A percentile compares a stretch with the other conserved stretches of the same genome.
phyloP scores from a whole-genome alignment of 2,888 invertebrate genomes.

The Troides aeacus region DNA sequence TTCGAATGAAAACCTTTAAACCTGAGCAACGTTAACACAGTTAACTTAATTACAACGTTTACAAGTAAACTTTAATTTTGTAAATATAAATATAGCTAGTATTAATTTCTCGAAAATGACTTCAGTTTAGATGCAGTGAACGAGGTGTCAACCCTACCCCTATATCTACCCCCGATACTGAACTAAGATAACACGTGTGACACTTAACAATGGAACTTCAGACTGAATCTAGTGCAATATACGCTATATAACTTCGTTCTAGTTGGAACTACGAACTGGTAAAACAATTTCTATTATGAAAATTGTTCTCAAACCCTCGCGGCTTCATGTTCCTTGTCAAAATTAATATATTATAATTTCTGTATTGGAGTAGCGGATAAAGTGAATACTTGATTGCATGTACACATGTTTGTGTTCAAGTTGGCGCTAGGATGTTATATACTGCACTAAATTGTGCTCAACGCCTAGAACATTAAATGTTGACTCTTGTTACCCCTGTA shows the following conservation, averaged over 20 bases:
- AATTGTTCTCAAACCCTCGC: neutral
- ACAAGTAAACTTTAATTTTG: too few species aligned
- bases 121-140: too few species aligned
- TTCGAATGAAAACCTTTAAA: too few species aligned
- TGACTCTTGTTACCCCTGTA: too few species aligned
- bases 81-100: too few species aligned
- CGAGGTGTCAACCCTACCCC: slow-evolving; percentile 5
- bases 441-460: too few species aligned
- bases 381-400: neutral
- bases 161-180: neutral
- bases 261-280: slow-evolving; percentile 4
- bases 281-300: neutral
- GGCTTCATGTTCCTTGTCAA: neutral
- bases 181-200: slow-evolving; percentile 18
- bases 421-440: too few species aligned
- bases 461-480: too few species aligned
- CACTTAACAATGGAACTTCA: slow-evolving; percentile 12
- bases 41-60: too few species aligned
- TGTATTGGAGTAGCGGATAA: neutral
- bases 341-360: too few species aligned
- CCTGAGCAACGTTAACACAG: too few species aligned
- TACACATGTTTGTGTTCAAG: neutral
- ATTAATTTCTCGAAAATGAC: too few species aligned
- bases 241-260: neutral
- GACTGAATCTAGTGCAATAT: slow-evolving; percentile 2